Evolutionary conservation across 2,797 vertebrate genomes (phyloP), one percentile per base, ranked within the genome.

Genomic region (Myripristis murdjan): DNA sequence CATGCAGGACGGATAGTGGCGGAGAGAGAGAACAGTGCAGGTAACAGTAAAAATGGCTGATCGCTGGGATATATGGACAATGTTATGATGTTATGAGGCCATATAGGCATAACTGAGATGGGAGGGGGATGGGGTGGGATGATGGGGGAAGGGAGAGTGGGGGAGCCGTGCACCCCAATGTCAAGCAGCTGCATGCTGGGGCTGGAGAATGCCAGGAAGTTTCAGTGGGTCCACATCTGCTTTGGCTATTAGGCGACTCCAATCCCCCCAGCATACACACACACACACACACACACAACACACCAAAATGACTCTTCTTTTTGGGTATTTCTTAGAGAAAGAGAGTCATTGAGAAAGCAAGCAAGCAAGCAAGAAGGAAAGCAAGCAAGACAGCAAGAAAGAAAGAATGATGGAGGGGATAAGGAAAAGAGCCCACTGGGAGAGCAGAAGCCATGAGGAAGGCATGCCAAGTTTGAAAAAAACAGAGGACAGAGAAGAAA

Each of bases 211-310:
- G 73, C 70, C 74, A 84, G 83, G 79, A 86, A 76, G 74, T 65
- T 48, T 37, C 79, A 62, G 35, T 57, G 65, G 69, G 15, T 2
- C 2, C 77, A 88, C 89, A 93, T 93, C 92, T 94, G 93, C 87
- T 91, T 86, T 87, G 51, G 64, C 85, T 66, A 92, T 92, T 77
- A 88, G 28, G 61, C 65, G 47, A 75, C 46, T 20, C 48, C 35
- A 28, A 46, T 26, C 2, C 6, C 46, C 53, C 54, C 33, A 26
- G n/a, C 41, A n/a, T n/a, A n/a, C n/a, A n/a, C n/a, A n/a, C n/a
- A n/a, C n/a, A n/a, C 31, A 12, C n/a, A 15, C 43, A n/a, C 41
- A 18, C 37, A 31, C 5, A 8, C 24, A n/a, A 16, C 24, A 66
- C 59, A 61, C 73, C 46, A 82, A 75, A 82, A 78, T 77, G 64